A percentile compares a stretch with the other conserved stretches of the same genome.
phyloP scores from a whole-genome alignment of 2,888 invertebrate species.

The Mallateleia sp. region DNA sequence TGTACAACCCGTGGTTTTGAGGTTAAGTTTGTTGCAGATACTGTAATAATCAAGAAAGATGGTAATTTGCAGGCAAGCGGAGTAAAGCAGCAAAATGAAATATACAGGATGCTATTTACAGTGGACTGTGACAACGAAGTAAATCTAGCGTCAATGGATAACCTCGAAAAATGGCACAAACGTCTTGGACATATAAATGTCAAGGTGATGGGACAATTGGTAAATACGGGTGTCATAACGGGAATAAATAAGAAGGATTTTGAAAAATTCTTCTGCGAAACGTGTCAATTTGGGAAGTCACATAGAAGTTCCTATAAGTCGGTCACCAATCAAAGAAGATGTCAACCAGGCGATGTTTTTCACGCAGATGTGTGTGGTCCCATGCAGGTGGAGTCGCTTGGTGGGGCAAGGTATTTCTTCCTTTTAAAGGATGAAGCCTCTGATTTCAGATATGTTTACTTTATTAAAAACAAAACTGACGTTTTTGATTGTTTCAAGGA shows the following conservation, averaged over 20 bases:
- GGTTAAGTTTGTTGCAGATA: slow-evolving; percentile 36
- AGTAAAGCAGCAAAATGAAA: slow-evolving; percentile 59
- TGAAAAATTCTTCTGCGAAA: slow-evolving; percentile 54
- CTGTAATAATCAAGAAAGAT: slow-evolving; percentile 2
- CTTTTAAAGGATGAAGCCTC: slow-evolving; percentile 54
- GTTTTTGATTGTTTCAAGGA: slow-evolving; percentile 75
- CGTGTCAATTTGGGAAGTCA: slow-evolving; percentile 51
- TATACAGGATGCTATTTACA: slow-evolving; percentile 69
- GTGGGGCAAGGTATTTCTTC: slow-evolving; percentile 66
- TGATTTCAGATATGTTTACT: slow-evolving; percentile 69
- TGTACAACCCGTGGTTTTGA: slow-evolving; percentile 64
- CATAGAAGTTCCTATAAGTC: slow-evolving; percentile 21
- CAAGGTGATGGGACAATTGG: background rate
- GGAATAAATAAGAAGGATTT: background rate
- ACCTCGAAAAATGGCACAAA: slow-evolving; percentile 75
- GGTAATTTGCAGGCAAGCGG: slow-evolving; percentile 9
- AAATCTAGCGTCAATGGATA: slow-evolving; percentile 33
- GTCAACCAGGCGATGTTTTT: slow-evolving; percentile 58
- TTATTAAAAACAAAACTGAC: slow-evolving; percentile 78
- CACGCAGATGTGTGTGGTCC: slow-evolving; percentile 71
- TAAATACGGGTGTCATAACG: background rate
- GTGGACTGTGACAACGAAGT: slow-evolving; percentile 26
- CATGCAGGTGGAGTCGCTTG: slow-evolving; percentile 63
- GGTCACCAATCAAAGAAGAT: background rate
- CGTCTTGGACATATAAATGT: slow-evolving; percentile 64